These are phyloP conservation scores for Anarhynchus alexandrinus DNA, from an alignment of 2,113 vertebrate genomes.

Conservation along the genomic window DNA sequence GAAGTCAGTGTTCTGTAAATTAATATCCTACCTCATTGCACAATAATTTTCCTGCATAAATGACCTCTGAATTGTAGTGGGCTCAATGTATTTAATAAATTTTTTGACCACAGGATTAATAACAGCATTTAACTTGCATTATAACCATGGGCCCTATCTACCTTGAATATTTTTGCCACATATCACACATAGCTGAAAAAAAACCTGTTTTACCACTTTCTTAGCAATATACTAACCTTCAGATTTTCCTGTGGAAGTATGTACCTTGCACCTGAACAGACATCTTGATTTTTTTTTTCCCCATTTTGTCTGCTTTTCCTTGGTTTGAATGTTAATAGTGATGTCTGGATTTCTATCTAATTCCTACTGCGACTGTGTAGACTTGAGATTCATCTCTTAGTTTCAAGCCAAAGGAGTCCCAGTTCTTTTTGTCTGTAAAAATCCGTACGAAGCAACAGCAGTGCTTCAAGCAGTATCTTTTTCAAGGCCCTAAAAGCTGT, in stretches of 20 bases:
- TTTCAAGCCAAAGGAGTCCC: not conserved
- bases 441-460: not conserved
- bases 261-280: rapidly evolving
- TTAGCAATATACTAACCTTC: not conserved
- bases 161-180: not conserved
- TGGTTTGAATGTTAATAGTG: not conserved
- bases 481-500: not conserved
- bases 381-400: not conserved
- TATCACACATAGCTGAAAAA: not conserved
- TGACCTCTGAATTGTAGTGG: not conserved
- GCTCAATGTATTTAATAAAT: not conserved
- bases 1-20: not conserved
- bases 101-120: not conserved
- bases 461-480: not conserved
- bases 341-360: not conserved
- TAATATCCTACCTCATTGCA: not conserved
- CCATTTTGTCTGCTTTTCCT: not conserved
- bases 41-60: not conserved
- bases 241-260: not conserved
- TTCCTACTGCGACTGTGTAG: not conserved
- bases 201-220: not conserved
- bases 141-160: not conserved
- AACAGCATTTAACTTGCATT: not conserved
- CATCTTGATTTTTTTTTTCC: not conserved
- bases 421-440: not conserved